Evolutionary conservation across 2,797 vertebrate species (phyloP), one percentile per base, ranked within the genome.

Genomic region (Hybognathus amarus): DNA sequence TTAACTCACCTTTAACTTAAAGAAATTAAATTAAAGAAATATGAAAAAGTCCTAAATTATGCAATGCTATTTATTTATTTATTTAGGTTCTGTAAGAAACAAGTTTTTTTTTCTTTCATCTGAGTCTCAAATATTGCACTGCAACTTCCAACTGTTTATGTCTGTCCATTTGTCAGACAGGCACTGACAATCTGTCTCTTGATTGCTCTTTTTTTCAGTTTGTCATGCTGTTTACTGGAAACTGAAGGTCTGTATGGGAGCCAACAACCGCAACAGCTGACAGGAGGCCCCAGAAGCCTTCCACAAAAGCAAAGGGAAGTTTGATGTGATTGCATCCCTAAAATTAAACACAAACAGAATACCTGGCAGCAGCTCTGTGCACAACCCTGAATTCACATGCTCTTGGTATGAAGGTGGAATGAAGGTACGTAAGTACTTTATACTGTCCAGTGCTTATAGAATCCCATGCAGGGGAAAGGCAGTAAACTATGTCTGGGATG

Each of bases 221-320:
- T 80, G 79, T 75, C 82, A 69, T 85, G 77, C 80, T 89, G 88
- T 88, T 89, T 87, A 88, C 88, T 88, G 85, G 85, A 88, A 88
- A 81, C 73, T 52, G 42, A 84, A 77, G 79, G 73, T 75, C 38
- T 89, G 84, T 81, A 83, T 47, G 17, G 36, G 77, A 87, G 86
- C 87, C 88, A 87, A 63, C 74, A 75, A 86, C 84, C 42, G 64
- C 87, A 89, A 86, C 88, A 89, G 88, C 88, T 89, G 88, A 88
- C 80, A 54, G 88, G 82, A 87, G 84, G 79, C 87, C 84, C 79
- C 71, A 38, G 79, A 86, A 89, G 74, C 85, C 82, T 83, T 80
- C 66, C 54, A 75, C 74, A 85, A 83, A 86, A 85, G 64, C 30
- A 36, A 17, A 86, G 77, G 78, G 52, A 77, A 81, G 83, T 70